Percentiles rank a stretch among this genome's conserved stretches.
Conservation (phyloP, 1,140 invertebrate genomes). For the Drosophila guanche region DNA sequence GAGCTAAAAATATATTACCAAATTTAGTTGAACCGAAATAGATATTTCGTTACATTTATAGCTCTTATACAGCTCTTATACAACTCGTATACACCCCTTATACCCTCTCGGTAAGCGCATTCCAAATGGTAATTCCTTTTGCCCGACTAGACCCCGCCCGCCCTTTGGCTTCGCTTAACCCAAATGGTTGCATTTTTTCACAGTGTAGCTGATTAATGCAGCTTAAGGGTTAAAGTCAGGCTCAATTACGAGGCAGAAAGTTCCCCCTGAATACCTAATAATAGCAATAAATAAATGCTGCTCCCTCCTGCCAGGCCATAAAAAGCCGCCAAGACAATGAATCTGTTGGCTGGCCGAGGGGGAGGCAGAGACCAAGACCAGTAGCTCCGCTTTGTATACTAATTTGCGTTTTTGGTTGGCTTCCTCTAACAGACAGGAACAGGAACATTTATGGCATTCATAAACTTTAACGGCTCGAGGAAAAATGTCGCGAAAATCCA, state of each 20-base stretch:
- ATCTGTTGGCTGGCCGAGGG: background rate
- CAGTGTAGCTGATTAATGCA: constrained; percentile 26
- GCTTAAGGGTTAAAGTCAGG: constrained; percentile 15
- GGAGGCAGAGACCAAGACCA: background rate
- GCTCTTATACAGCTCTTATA: too few species aligned
- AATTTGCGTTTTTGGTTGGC: constrained; percentile 72
- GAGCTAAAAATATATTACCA: too few species aligned
- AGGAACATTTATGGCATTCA: constrained; percentile 76
- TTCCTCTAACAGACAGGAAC: background rate
- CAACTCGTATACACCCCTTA: too few species aligned
- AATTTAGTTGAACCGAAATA: too few species aligned
- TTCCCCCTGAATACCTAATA: constrained; percentile 63
- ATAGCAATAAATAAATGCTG: constrained; percentile 76
- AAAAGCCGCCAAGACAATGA: constrained; percentile 65
- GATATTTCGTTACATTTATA: too few species aligned
- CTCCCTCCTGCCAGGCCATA: constrained; percentile 26
- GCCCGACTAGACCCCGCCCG: constrained; percentile 1
- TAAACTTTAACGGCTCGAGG: constrained; percentile 76
- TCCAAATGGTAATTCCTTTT: constrained; percentile 16
- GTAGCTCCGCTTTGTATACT: constrained; percentile 75
- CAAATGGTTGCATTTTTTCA: constrained; percentile 28
- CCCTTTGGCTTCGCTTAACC: constrained; percentile 33
- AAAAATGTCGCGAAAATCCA: constrained; percentile 50
- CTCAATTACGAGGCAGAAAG: constrained; percentile 25
- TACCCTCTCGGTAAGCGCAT: too few species aligned